Evolutionary conservation across 2,113 vertebrate species (phyloP).

Genomic region (Alligator sinensis): DNA sequence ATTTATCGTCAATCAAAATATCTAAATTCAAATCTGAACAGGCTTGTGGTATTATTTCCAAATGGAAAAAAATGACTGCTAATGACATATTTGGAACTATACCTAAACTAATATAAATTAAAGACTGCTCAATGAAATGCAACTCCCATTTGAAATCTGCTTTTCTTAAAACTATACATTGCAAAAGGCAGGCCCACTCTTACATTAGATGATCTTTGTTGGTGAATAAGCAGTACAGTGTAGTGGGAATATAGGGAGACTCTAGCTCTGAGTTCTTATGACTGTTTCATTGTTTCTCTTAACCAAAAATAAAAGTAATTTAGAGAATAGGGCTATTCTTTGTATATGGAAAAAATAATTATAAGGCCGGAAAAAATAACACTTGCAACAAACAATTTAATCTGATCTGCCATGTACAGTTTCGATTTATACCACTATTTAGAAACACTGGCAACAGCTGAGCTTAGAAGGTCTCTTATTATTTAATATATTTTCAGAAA

Average conservation of each 20-base stretch:
- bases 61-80: neutral
- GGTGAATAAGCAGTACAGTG: neutral
- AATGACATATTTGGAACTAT: neutral
- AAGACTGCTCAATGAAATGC: neutral
- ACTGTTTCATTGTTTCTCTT: neutral
- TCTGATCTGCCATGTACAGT: neutral
- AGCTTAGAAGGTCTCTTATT: neutral
- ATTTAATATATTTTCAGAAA: neutral
- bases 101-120: neutral
- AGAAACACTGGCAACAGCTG: neutral
- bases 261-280: constrained; percentile 20
- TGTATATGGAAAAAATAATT: constrained; percentile 18
- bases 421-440: constrained; percentile 37
- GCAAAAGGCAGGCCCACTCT: neutral
- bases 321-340: constrained; percentile 12
- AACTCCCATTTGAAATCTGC: neutral
- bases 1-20: neutral
- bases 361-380: too few relatives aligned
- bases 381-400: constrained; percentile 35
- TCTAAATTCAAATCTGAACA: neutral
- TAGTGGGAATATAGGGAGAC: neutral
- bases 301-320: neutral
- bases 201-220: neutral
- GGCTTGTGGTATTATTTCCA: neutral
- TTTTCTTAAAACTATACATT: neutral